Base-by-base conservation (phyloP, 2,797 vertebrate species). In the Hybognathus amarus region DNA sequence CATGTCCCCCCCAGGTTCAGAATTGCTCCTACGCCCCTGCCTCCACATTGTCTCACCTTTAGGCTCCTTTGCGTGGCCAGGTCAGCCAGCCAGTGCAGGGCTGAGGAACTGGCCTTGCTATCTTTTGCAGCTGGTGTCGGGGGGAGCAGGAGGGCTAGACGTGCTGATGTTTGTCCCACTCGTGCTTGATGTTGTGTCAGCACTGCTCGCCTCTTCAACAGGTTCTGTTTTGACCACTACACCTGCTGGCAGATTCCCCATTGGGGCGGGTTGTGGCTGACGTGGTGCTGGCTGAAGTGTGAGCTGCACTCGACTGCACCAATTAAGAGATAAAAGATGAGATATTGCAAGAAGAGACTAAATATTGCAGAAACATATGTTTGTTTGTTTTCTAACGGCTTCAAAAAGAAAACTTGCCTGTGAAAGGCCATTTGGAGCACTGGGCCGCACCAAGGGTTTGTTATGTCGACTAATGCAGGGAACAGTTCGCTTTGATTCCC, bases 401-500 rank as follows among this genome's bases (percentile, higher is more conserved):
- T 63, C 1, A n/a, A 47, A 33, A 22, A 52, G 27, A 50, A 1
- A 6, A n/a, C 63, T 63, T 96, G 98, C 98, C 97, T 99, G 98
- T 91, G 97, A 96, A 89, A 99, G 96, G 77, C 98, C 98, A 86
- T 99, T 99, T 78, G 97, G 97, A 88, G 97, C 97, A 89, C 95
- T 95, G 15, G 96, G 96, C 89, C 97, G 97, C 89, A 96, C 90
- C 40, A 97, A 94, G 0, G 97, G 96, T 94, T 97, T 99, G 84
- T 90, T 96, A 88, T 99, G 96, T 87, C 97, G 96, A 93, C 93
- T 99, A 89, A 97, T 96, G 90, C 98, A 99, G 0, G 98, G 98
- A n/a, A 89, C 98, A 99, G 69, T 99, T 99, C 15, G 98, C 98
- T 95, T 99, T 99, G 90, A 99, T 99, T 83, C 98, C 98, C 98